Conservation (phyloP, 2,797 vertebrate species). For the Taenioides sp. region DNA sequence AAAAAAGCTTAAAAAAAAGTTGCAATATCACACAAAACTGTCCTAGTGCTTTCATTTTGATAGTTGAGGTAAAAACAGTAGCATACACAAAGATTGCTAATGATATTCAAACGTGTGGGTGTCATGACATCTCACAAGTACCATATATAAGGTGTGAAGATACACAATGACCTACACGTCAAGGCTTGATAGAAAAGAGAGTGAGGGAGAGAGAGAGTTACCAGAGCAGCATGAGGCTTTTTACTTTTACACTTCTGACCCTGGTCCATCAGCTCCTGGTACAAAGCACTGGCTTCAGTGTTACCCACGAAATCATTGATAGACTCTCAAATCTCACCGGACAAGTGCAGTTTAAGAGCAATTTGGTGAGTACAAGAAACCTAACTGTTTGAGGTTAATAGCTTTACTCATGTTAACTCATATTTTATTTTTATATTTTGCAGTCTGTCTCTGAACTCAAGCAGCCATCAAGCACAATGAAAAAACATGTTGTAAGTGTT, state of each 20-base stretch:
- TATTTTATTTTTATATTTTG: constrained; percentile 2
- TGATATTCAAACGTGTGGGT: background rate
- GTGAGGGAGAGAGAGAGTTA: background rate
- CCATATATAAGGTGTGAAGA: constrained; percentile 34
- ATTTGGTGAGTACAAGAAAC: constrained; percentile 51
- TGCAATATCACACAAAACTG: no score
- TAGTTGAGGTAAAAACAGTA: background rate
- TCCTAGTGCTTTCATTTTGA: no score
- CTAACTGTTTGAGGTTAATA: background rate
- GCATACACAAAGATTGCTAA: background rate
- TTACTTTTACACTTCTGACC: constrained; percentile 23
- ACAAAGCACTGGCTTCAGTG: rapidly evolving
- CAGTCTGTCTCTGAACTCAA: rapidly evolving
- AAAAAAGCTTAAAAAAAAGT: no score
- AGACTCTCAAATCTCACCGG: rapidly evolving
- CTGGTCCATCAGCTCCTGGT: constrained; percentile 29
- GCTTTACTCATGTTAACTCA: background rate
- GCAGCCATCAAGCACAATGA: rapidly evolving
- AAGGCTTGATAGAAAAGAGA: constrained; percentile 10
- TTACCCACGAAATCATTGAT: rapidly evolving
- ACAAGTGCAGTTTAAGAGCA: rapidly evolving
- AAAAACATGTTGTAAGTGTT: constrained; percentile 14
- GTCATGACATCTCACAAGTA: constrained; percentile 14
- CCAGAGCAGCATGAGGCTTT: constrained; percentile 38
- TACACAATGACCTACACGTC: constrained; percentile 4